Evolutionary conservation across 1,140 invertebrate species (phyloP).

Genomic region (Polyergus mexicanus): DNA sequence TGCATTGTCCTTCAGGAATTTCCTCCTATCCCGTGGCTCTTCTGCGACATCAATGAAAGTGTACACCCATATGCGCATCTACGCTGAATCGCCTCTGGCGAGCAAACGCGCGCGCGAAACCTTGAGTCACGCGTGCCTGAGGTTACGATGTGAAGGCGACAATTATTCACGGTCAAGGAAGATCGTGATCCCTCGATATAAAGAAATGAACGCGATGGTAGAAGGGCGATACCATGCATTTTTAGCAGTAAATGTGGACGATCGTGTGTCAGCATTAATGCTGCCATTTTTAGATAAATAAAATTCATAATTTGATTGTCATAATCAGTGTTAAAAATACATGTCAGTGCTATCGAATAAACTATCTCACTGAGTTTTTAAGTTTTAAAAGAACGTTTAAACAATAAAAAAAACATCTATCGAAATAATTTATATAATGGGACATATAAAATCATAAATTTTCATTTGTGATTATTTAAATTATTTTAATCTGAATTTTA

Average conservation of each 20-base stretch:
- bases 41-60: conserved; percentile 61
- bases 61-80: conserved; percentile 31
- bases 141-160: conserved; percentile 49
- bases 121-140: conserved; percentile 49
- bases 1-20: conserved; percentile 68
- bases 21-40: conserved; percentile 56
- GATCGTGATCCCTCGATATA: conserved; percentile 49
- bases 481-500: neutral
- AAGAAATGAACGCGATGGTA: conserved; percentile 40
- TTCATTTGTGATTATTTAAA: neutral
- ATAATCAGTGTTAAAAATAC: neutral
- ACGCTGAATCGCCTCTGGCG: neutral
- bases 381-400: neutral
- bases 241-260: conserved; percentile 15
- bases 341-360: neutral
- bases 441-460: neutral
- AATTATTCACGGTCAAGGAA: conserved; percentile 58
- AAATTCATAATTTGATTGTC: neutral
- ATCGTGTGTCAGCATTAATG: neutral
- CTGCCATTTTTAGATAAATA: conserved; percentile 13
- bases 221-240: conserved; percentile 35
- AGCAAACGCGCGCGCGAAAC: conserved; percentile 10
- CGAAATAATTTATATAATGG: neutral
- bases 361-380: neutral
- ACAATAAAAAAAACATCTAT: neutral